Conservation (phyloP, 2,113 vertebrate genomes). For the Catharus minimus region DNA sequence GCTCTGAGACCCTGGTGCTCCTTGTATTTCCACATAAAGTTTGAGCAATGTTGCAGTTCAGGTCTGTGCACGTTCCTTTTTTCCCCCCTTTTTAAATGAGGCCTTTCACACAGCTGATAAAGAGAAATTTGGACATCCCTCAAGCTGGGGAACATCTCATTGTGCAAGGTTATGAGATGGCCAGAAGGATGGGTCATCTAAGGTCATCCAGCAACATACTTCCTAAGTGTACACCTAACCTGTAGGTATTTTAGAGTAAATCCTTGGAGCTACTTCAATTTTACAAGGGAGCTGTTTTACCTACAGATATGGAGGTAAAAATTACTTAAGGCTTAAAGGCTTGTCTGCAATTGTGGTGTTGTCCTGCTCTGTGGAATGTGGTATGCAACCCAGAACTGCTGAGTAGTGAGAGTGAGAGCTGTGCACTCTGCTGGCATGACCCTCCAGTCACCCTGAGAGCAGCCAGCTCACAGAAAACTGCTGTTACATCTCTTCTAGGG, state of each 20-base stretch:
- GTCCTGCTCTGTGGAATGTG: neutral
- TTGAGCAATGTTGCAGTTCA: neutral
- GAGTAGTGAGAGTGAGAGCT: neutral
- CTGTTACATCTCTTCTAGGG: neutral
- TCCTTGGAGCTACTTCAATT: neutral
- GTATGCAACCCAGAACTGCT: neutral
- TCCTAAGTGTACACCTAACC: fast-evolving
- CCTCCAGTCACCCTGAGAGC: neutral
- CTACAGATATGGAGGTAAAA: neutral
- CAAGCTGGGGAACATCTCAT: neutral
- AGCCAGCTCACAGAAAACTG: neutral
- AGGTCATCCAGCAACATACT: neutral
- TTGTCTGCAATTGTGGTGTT: neutral
- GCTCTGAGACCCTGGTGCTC: neutral
- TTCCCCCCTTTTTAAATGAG: neutral
- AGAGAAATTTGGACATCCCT: neutral
- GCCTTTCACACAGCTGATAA: neutral
- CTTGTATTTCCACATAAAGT: neutral
- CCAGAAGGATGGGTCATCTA: neutral
- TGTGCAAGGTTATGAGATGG: neutral
- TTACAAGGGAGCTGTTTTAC: neutral
- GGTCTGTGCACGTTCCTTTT: neutral
- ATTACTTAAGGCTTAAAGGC: neutral
- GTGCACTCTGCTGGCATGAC: neutral
- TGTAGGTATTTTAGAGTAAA: neutral